Evolutionary conservation across 1,140 invertebrate genomes (phyloP).

Genomic region (Temnothorax curvispinosus): DNA sequence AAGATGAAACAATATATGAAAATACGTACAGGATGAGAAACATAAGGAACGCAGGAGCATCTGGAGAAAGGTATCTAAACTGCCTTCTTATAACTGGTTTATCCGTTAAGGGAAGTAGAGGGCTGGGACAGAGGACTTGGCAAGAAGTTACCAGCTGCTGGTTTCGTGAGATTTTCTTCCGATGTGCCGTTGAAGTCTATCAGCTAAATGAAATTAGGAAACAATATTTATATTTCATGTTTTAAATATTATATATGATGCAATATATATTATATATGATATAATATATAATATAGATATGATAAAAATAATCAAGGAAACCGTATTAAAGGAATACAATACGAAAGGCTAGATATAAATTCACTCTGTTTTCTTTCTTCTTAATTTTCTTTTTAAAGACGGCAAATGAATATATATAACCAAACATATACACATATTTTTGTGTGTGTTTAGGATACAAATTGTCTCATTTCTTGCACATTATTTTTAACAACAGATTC

Average conservation of each 20-base stretch:
- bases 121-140: conserved; percentile 56
- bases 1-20: neutral
- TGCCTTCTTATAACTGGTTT: conserved; percentile 38
- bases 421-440: too few relatives aligned
- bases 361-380: too few relatives aligned
- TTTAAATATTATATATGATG: too few relatives aligned
- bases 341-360: too few relatives aligned
- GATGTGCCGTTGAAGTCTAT: conserved; percentile 66
- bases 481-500: too few relatives aligned
- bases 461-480: too few relatives aligned
- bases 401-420: conserved; percentile 47
- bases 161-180: conserved; percentile 71
- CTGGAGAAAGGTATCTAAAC: neutral
- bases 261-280: neutral
- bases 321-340: too few relatives aligned
- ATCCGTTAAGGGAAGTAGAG: conserved; percentile 63
- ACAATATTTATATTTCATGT: conserved; percentile 45
- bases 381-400: conserved; percentile 19
- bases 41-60: conserved; percentile 3
- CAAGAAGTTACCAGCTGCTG: conserved; percentile 68
- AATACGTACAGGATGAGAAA: conserved; percentile 10
- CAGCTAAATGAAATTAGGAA: conserved; percentile 69
- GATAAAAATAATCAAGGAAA: too few relatives aligned
- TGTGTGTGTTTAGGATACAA: too few relatives aligned
- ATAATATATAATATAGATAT: too few relatives aligned